These are phyloP conservation scores for Gryon sp. DNA, from an alignment of 1,140 invertebrate species.

Conservation along the genomic window DNA sequence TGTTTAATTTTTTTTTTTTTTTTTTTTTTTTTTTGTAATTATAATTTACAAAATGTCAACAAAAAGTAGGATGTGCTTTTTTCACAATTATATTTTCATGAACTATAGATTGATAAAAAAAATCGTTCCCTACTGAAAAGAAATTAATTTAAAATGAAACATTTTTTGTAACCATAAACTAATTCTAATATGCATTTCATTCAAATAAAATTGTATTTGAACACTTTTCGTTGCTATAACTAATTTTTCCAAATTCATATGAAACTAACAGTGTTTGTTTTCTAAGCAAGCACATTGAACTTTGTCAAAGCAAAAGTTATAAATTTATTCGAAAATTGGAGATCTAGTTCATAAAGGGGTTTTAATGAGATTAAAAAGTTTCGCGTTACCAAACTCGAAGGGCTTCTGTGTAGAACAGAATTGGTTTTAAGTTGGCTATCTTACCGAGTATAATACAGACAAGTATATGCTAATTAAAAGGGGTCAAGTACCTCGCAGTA, in stretches of 20 bases:
- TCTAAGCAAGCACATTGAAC: background rate
- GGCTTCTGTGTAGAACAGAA: slow-evolving; percentile 40
- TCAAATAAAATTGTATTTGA: too few relatives aligned
- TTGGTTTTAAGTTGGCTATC: slow-evolving; percentile 41
- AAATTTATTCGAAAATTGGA: slow-evolving; percentile 23
- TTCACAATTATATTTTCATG: too few relatives aligned
- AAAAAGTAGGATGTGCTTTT: too few relatives aligned
- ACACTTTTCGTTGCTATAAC: slow-evolving; percentile 7
- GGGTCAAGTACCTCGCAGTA: slow-evolving; percentile 18
- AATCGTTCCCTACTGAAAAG: too few relatives aligned
- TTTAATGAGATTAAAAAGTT: slow-evolving; percentile 60
- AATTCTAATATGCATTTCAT: too few relatives aligned
- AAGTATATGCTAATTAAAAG: slow-evolving; percentile 35
- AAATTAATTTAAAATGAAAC: too few relatives aligned
- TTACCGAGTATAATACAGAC: slow-evolving; percentile 2
- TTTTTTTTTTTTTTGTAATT: too few relatives aligned
- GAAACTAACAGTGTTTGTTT: too few relatives aligned
- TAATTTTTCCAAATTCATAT: slow-evolving; percentile 28
- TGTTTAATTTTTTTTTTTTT: too few relatives aligned
- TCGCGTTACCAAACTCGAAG: slow-evolving; percentile 44
- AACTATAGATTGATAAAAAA: too few relatives aligned
- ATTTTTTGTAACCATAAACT: too few relatives aligned
- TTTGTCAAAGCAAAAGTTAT: slow-evolving; percentile 31
- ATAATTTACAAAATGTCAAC: too few relatives aligned
- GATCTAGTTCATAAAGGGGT: slow-evolving; percentile 54